Evolutionary conservation across 2,797 vertebrate genomes (phyloP).

Genomic region (Danio tinwini): DNA sequence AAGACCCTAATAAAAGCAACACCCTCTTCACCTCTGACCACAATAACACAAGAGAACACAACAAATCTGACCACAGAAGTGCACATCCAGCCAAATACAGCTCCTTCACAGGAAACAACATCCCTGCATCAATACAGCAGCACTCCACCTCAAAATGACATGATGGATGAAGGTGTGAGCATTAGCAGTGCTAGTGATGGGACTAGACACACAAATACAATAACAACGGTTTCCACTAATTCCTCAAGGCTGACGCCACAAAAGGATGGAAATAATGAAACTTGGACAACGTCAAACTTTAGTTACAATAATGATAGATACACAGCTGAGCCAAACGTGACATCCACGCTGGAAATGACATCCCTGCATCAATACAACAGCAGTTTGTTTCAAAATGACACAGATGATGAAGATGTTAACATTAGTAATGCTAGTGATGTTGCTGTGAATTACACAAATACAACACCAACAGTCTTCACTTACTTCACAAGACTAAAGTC

Average conservation of each 20-base stretch:
- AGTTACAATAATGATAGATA: neutral
- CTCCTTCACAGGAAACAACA: neutral
- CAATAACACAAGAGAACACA: neutral
- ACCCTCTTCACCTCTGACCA: neutral
- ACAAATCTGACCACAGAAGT: neutral
- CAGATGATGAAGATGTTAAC: neutral
- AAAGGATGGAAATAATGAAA: neutral
- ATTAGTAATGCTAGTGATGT: neutral
- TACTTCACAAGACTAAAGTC: neutral
- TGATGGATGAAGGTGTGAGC: neutral
- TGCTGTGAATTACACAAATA: no score
- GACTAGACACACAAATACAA: neutral
- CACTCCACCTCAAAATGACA: neutral
- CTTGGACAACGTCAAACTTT: neutral
- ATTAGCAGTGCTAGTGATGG: neutral
- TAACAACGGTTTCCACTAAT: constrained; percentile 12
- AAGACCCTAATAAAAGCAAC: neutral
- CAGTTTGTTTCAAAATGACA: neutral
- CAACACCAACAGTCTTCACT: constrained; percentile 7
- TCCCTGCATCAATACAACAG: neutral
- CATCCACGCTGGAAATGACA: neutral
- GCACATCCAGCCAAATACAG: neutral
- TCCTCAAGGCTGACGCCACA: neutral
- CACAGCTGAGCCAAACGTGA: neutral
- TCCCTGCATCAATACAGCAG: neutral